These are phyloP conservation scores for Struthidea cinerea DNA, from an alignment of 2,113 vertebrate genomes.

Conservation along the genomic window DNA sequence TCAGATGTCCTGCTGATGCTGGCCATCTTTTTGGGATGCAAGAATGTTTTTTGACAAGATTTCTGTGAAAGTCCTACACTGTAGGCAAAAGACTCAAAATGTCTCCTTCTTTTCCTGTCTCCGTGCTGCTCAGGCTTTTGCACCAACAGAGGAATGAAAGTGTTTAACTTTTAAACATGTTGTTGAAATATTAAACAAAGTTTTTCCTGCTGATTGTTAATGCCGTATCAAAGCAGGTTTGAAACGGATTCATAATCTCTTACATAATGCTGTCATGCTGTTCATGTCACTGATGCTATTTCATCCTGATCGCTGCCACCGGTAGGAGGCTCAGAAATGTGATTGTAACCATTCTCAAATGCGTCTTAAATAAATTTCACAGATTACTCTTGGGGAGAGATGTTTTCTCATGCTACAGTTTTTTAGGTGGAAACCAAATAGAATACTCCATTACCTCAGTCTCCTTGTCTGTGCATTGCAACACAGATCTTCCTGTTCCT, in stretches of 20 bases:
- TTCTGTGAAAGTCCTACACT: neutral
- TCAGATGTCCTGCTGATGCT: neutral
- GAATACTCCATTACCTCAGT: neutral
- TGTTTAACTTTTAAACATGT: conserved; percentile 52
- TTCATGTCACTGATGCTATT: conserved; percentile 30
- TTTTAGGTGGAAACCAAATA: neutral
- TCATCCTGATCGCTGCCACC: conserved; percentile 35
- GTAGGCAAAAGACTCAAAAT: neutral
- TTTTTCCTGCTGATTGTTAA: conserved; percentile 22
- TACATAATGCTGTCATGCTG: conserved; percentile 54
- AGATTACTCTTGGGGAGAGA: neutral
- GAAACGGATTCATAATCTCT: conserved; percentile 46
- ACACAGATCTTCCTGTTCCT: neutral
- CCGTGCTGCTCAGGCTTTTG: neutral
- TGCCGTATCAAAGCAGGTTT: conserved; percentile 35
- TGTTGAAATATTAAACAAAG: conserved; percentile 56
- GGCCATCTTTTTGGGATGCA: neutral
- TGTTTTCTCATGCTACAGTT: neutral
- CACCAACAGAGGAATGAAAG: conserved; percentile 1
- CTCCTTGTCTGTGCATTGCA: neutral
- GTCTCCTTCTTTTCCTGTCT: neutral
- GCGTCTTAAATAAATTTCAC: conserved; percentile 19
- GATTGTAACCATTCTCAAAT: conserved; percentile 20
- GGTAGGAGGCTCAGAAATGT: neutral
- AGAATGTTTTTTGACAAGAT: neutral